A percentile compares a stretch with the other conserved stretches of the same genome.
These are phyloP conservation scores for Oryzias curvinotus DNA, from an alignment of 2,113 vertebrate genomes.

Conservation along the genomic window DNA sequence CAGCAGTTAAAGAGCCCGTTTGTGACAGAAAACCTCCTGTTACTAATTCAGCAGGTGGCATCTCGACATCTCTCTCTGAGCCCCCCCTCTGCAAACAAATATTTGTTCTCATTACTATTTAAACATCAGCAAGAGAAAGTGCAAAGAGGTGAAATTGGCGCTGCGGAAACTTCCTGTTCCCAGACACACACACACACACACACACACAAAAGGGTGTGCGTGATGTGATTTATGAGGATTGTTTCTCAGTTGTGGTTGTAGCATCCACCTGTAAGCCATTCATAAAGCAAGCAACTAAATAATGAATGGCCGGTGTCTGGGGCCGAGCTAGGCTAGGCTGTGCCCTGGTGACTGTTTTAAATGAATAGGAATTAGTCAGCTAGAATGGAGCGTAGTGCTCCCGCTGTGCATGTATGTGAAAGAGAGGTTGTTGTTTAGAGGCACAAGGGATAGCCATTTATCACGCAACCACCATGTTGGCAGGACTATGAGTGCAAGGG, in stretches of 20 bases:
- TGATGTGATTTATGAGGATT: slow-evolving; percentile 87
- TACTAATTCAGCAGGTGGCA: slow-evolving; percentile 68
- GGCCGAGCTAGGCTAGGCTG: slow-evolving; percentile 70
- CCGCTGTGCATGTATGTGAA: slow-evolving; percentile 29
- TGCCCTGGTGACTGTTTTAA: slow-evolving; percentile 85
- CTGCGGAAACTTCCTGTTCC: slow-evolving; percentile 23
- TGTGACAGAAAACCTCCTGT: slow-evolving; percentile 62
- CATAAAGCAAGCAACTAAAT: slow-evolving; percentile 98
- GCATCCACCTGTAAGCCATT: slow-evolving; percentile 95
- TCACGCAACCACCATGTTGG: slow-evolving; percentile 47
- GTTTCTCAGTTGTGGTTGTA: slow-evolving; percentile 76
- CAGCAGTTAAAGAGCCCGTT: slow-evolving; percentile 41
- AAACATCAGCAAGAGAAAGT: slow-evolving; percentile 75
- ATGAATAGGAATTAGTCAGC: slow-evolving; percentile 95
- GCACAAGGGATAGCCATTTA: slow-evolving; percentile 65
- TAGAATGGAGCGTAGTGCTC: slow-evolving; percentile 49
- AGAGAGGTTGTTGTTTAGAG: slow-evolving; percentile 56
- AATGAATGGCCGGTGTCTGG: slow-evolving; percentile 88
- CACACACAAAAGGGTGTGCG: slow-evolving; percentile 27
- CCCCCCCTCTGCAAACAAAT: slow-evolving; percentile 75
- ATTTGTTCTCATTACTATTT: slow-evolving; percentile 99
- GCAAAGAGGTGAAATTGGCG: slow-evolving; percentile 77
- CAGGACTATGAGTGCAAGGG: slow-evolving; percentile 26
- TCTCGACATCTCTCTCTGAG: slow-evolving; percentile 11
- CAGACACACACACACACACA: slow-evolving; percentile 29